Evolutionary conservation across 1,140 invertebrate genomes (phyloP), one percentile per base, ranked within the genome.

Genomic region (Conus ventricosus): DNA sequence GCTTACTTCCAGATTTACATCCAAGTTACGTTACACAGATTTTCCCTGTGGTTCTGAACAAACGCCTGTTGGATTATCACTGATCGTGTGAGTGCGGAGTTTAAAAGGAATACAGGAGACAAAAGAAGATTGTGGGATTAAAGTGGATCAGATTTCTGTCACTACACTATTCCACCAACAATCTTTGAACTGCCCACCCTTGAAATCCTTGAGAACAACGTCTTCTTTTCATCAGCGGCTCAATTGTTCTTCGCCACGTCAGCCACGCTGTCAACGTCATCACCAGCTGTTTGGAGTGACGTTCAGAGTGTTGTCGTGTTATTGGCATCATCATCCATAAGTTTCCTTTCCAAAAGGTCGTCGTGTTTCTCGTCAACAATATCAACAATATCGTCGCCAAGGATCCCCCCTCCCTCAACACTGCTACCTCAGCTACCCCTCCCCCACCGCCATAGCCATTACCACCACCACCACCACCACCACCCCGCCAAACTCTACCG

Each of bases 311-410:
- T 39, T 39, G 39, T 39, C 39, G 39, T 39, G 39, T 39, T 39
- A 39, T 39, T 39, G 0, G 39, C 20, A n/a, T n/a, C n/a, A n/a
- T n/a, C 20, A 25, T 76, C 20, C 8, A n/a, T 25, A 1, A 1
- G 13, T 76, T 76, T 76, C 8, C 23, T 8, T 76, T 25, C 8
- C 71, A 8, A 23, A n/a, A 23, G 8, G 23, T 76, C 4, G 23
- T 8, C 71, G 71, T 20, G 20, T 20, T 8, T 75, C n/a, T 75
- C n/a, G 13, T 8, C 20, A 39, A 39, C 39, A 39, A 39, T 39
- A 39, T 80, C 76, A 80, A 80, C 76, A 25, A 80, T 51, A 80
- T 27, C 25, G 76, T 80, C 76, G 25, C 76, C 23, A 80, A 25
- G 76, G 25, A 80, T 5, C 6, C 39, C 39, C 39, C 39, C 39